Conservation (phyloP, 1,140 invertebrate species). For the Adoxophyes honmai region DNA sequence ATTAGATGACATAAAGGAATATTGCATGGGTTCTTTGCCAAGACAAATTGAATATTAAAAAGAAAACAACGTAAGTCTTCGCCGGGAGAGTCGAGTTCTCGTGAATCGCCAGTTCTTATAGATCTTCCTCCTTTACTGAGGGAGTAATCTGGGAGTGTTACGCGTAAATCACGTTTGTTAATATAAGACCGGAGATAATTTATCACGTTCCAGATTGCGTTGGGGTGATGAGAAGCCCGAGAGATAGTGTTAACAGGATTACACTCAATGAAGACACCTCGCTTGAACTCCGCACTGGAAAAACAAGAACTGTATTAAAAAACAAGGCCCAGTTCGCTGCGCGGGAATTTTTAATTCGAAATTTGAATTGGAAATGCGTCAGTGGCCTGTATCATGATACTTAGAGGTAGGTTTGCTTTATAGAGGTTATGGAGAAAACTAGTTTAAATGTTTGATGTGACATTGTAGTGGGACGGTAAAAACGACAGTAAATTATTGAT, state of each 20-base stretch:
- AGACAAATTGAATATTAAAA: too few relatives aligned
- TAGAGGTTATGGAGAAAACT: too few relatives aligned
- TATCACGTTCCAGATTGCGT: constrained; percentile 67
- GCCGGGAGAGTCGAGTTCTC: background rate
- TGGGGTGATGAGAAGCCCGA: constrained; percentile 48
- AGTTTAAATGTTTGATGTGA: too few relatives aligned
- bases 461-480: too few relatives aligned
- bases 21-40: too few relatives aligned
- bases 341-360: too few relatives aligned
- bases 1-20: too few relatives aligned
- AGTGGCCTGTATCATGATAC: too few relatives aligned
- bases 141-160: background rate
- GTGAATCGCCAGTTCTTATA: constrained; percentile 3
- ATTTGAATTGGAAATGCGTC: too few relatives aligned
- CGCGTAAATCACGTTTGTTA: constrained; percentile 41
- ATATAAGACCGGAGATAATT: constrained; percentile 52
- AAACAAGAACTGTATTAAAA: constrained; percentile 53
- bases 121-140: constrained; percentile 21
- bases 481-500: too few relatives aligned
- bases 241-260: constrained; percentile 64
- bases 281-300: constrained; percentile 64
- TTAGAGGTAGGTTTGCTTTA: too few relatives aligned
- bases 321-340: background rate
- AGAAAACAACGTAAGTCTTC: background rate
- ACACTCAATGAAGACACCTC: constrained; percentile 50